A percentile compares a stretch with the other conserved stretches of the same genome.
Evolutionary conservation across 2,888 invertebrate species (phyloP).

Genomic region (Spilarctia lutea): DNA sequence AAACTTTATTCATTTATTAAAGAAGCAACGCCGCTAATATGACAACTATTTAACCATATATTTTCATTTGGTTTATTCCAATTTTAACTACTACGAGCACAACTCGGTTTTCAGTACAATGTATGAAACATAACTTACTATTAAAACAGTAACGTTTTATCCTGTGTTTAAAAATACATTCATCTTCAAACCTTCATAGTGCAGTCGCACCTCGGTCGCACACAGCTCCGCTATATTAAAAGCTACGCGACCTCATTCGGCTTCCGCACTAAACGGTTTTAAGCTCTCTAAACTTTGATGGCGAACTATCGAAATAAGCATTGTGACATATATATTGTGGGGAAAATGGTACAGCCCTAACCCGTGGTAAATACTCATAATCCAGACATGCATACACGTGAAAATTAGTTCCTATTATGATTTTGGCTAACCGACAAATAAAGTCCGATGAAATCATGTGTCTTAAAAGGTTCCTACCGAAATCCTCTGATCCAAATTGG

Average conservation of each 20-base stretch:
- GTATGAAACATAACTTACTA: neutral
- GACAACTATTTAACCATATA: neutral
- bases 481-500: too few relatives aligned
- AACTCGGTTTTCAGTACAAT: neutral
- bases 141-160: conserved; percentile 4
- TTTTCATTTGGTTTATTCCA: neutral
- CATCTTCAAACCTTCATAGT: conserved; percentile 43
- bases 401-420: neutral
- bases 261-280: conserved; percentile 78
- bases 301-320: conserved; percentile 48
- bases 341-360: neutral
- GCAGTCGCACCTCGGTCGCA: conserved; percentile 60
- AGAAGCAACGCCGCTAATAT: neutral
- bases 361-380: neutral
- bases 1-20: neutral
- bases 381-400: neutral
- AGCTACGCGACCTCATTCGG: conserved; percentile 79
- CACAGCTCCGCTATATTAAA: conserved; percentile 74
- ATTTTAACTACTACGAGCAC: neutral
- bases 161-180: conserved; percentile 13
- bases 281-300: conserved; percentile 63
- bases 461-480: too few relatives aligned
- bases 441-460: neutral
- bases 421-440: neutral
- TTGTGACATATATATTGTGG: conserved; percentile 11